These are phyloP conservation scores for Disparrhopalites patrizii DNA, from an alignment of 2,888 invertebrate species.

Conservation along the genomic window DNA sequence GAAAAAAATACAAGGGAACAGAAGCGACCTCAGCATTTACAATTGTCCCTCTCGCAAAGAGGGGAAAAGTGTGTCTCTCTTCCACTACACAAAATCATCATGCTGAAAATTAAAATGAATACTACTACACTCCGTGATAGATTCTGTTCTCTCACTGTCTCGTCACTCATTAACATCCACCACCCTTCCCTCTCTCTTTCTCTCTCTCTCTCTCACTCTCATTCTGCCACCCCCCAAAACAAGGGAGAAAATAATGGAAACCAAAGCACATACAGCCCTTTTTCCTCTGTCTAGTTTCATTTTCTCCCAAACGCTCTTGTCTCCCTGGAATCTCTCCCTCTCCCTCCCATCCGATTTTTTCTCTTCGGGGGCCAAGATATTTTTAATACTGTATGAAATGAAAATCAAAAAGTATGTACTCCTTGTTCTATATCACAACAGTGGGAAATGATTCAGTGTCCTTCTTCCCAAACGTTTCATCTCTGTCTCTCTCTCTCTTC, in stretches of 20 bases:
- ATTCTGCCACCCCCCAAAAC: no score
- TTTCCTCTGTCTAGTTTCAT: background rate
- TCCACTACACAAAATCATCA: slow-evolving; percentile 19
- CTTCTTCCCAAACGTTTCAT: no score
- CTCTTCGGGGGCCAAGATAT: no score
- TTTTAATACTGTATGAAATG: no score
- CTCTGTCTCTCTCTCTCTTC: no score
- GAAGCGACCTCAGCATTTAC: background rate
- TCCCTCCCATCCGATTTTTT: no score
- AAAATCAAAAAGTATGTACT: no score
- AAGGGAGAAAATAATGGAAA: no score
- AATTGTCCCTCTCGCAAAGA: no score
- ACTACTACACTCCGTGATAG: slow-evolving; percentile 21
- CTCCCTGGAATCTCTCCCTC: background rate
- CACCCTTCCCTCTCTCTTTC: background rate
- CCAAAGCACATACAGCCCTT: background rate
- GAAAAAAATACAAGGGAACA: background rate
- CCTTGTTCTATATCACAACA: no score
- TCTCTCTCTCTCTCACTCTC: background rate
- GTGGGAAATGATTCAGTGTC: no score
- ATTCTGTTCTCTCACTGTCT: slow-evolving; percentile 18
- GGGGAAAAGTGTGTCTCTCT: background rate
- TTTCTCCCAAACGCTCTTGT: background rate
- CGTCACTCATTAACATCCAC: slow-evolving; percentile 10
- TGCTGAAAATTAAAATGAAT: slow-evolving; percentile 34